phyloP scores from a whole-genome alignment of 2,888 invertebrate species.

The Sphaeridia pumilis region DNA sequence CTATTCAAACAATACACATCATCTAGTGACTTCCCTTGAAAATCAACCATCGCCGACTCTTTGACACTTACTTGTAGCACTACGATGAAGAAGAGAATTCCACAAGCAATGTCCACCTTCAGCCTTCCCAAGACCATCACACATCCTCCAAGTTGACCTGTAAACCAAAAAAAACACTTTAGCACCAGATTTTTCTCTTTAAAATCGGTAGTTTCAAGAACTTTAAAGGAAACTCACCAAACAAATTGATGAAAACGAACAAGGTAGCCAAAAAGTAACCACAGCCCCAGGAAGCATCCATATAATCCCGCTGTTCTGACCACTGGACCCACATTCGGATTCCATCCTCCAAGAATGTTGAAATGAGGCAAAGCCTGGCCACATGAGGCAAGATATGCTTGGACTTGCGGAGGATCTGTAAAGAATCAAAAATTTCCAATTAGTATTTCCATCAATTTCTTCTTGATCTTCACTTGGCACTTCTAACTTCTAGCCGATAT shows the following conservation, averaged over 20 bases:
- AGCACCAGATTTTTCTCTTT: too few species aligned
- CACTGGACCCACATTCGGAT: conserved; percentile 99
- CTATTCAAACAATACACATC: conserved; percentile 46
- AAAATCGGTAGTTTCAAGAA: too few species aligned
- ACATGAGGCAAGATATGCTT: conserved; percentile 88
- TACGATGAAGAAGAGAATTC: conserved; percentile 87
- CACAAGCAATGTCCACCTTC: conserved; percentile 83
- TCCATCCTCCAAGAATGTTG: conserved; percentile 98
- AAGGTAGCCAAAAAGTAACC: conserved; percentile 84
- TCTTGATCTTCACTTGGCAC: too few species aligned
- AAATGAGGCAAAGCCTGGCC: conserved; percentile 90
- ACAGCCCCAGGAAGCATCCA: conserved; percentile 95
- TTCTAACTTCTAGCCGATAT: too few species aligned
- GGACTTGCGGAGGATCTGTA: conserved; percentile 86
- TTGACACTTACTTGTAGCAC: conserved; percentile 65
- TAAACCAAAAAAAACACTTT: too few species aligned
- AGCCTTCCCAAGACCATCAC: conserved; percentile 87
- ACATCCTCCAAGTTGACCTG: conserved; percentile 84
- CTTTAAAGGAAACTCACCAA: conserved; percentile 48
- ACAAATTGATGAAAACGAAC: conserved; percentile 88
- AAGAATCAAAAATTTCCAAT: conserved; percentile 5
- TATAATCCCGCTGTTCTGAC: conserved; percentile 92
- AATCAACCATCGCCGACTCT: too few species aligned
- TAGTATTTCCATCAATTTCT: too few species aligned
- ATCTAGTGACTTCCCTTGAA: too few species aligned